Evolutionary conservation across 2,797 vertebrate species (phyloP).

Genomic region (Dendrocincla tyrannina): DNA sequence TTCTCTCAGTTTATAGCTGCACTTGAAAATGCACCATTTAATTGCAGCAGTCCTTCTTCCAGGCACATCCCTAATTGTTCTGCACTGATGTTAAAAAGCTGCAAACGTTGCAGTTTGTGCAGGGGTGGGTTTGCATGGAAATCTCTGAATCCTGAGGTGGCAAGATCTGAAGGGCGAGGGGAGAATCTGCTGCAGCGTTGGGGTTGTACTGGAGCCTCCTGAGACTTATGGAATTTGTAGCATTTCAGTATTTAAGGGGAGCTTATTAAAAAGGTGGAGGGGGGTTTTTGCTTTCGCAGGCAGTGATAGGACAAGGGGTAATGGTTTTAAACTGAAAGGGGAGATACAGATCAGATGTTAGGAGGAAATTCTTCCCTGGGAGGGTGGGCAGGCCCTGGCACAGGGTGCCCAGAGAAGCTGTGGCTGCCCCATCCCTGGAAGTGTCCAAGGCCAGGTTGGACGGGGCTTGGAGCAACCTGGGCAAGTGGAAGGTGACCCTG

Average conservation of each 20-base stretch:
- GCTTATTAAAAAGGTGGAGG: background rate
- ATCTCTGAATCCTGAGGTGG: background rate
- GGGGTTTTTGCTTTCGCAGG: background rate
- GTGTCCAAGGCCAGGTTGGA: background rate
- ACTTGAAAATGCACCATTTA: background rate
- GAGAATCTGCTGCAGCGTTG: background rate
- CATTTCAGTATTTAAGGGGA: background rate
- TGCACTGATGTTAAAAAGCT: background rate
- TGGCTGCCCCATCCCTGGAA: background rate
- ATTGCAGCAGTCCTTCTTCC: background rate
- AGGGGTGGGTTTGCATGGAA: background rate
- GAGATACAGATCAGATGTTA: background rate
- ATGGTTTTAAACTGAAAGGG: background rate
- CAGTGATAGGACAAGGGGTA: background rate
- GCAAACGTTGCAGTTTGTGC: background rate
- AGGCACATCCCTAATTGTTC: constrained; percentile 15
- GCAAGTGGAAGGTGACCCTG: background rate
- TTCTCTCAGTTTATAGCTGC: background rate
- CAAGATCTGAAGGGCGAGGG: background rate
- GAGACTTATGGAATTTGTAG: background rate
- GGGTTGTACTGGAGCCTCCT: background rate
- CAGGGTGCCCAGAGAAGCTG: background rate
- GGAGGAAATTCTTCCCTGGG: background rate
- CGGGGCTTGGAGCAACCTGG: background rate
- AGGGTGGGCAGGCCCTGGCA: background rate